Base-by-base conservation (phyloP, 2,888 invertebrate species). In the Temnothorax ravouxi region DNA sequence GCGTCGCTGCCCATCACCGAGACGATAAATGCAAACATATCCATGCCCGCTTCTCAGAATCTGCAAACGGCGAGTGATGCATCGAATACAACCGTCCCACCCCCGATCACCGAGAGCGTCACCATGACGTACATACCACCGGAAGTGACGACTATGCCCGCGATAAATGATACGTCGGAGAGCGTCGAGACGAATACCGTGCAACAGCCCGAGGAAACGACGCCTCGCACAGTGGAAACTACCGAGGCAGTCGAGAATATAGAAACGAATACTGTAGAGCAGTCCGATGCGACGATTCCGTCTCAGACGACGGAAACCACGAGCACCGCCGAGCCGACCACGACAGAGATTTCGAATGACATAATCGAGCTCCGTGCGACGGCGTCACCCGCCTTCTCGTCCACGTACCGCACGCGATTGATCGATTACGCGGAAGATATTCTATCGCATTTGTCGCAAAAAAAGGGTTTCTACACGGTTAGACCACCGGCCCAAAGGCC, bases 341-440 rank as follows among this genome's bases (percentile, higher is more conserved):
- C 88, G 25, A 88, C 90, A 0, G 88, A 76, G 0, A 72, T 81
- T 1, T 82, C 84, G 34, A 80, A 66, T 52, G 83, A 87, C 21
- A 54, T 84, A 44, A 54, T 83, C n/a, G 84, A 87, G 9, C 44
- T 9, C 4, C 86, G 66, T 29, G 83, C 86, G 0, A 88, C 88
- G n/a, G 80, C 75, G 0, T 2, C 41, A 47, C 66, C 79, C 18
- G 18, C 34, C 13, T 15, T 74, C 3, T 62, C 72, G 2, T 34
- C 87, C 0, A 89, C 89, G 8, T 44, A 75, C n/a, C 85, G 86
- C 11, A 86, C 21, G 4, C 85, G 83, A n/a, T 6, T 90, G 34
- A 88, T 90, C 34, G 90, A 90, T 47, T 86, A 89, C 29, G 89
- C 90, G 9, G 86, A 89, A 38, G 86, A 90, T 13, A 90, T 90